Conservation (phyloP, 2,113 vertebrate genomes). For the Rhea americana region DNA sequence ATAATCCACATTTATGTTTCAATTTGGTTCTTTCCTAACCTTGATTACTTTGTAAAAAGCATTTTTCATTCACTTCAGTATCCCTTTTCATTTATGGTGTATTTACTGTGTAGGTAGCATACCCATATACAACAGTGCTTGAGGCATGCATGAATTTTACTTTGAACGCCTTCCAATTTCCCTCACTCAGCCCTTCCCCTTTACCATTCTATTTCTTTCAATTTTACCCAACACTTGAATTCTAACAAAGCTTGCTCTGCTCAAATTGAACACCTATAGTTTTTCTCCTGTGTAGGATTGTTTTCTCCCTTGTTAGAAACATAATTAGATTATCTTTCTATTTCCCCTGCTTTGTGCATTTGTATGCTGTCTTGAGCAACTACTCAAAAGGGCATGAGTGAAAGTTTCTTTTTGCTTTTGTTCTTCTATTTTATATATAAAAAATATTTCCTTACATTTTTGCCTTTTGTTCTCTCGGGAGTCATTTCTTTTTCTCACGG, state of each 20-base stretch:
- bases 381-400: background rate
- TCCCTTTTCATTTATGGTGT: constrained; percentile 4
- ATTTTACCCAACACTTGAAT: background rate
- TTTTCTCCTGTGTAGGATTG: background rate
- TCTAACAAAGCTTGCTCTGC: background rate
- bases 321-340: background rate
- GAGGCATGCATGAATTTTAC: constrained; percentile 41
- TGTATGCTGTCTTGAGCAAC: background rate
- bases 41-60: constrained; percentile 33
- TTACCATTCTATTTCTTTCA: background rate
- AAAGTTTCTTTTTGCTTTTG: background rate
- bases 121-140: background rate
- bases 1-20: constrained; percentile 14
- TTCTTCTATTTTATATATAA: background rate
- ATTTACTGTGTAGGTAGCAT: constrained; percentile 31
- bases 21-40: constrained; percentile 5
- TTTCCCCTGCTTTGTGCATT: background rate
- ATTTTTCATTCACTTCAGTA: constrained; percentile 31
- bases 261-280: background rate
- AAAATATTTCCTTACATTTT: background rate
- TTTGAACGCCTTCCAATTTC: constrained; percentile 13
- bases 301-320: background rate
- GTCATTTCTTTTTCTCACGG: background rate
- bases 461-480: background rate
- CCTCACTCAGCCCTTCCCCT: background rate